Conservation (phyloP, 2,888 invertebrate genomes). For the Ptychoptera contaminata region DNA sequence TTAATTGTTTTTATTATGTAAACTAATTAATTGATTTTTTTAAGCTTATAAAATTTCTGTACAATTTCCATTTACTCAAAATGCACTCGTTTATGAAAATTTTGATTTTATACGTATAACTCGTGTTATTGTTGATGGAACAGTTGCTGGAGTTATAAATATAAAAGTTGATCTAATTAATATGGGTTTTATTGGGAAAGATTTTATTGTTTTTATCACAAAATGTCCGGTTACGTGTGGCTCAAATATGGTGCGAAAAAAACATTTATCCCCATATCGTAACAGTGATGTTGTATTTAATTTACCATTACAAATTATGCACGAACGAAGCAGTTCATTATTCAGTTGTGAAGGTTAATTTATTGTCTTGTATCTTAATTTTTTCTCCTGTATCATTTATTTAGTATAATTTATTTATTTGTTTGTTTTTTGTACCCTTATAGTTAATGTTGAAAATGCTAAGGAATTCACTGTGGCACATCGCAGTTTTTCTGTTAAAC, state of each 20-base stretch:
- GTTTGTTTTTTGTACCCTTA: not conserved
- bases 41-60: constrained; percentile 19
- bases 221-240: constrained; percentile 16
- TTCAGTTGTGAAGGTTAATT: constrained; percentile 17
- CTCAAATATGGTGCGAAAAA: not conserved
- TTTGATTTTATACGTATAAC: constrained; percentile 15
- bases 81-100: constrained; percentile 14
- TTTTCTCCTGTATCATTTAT: not conserved
- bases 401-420: not conserved
- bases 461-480: constrained; percentile 11
- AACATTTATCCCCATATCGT: constrained; percentile 15
- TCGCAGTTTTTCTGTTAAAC: constrained; percentile 17
- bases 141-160: constrained; percentile 19
- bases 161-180: constrained; percentile 19
- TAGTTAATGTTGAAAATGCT: constrained; percentile 11
- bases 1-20: too few species aligned
- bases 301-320: constrained; percentile 15
- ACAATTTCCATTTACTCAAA: constrained; percentile 22
- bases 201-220: constrained; percentile 16
- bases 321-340: not conserved
- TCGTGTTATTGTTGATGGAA: constrained; percentile 20
- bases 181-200: constrained; percentile 14
- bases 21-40: not conserved
- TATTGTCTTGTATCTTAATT: not conserved
- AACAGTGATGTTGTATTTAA: constrained; percentile 18